Evolutionary conservation across 2,113 vertebrate species (phyloP).

Genomic region (Prunella fulvescens): DNA sequence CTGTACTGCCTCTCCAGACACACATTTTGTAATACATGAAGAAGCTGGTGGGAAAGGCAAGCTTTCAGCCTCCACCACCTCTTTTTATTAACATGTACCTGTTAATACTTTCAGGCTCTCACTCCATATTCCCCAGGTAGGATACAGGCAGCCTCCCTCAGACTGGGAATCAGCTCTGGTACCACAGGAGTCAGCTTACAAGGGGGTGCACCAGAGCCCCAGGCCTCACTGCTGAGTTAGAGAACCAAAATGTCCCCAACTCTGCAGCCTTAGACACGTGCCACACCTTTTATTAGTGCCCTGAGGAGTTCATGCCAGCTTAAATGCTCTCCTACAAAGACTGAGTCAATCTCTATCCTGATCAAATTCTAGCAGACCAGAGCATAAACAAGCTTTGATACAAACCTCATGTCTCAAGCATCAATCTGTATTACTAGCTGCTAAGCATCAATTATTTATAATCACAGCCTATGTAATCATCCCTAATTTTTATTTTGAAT

Average conservation of each 20-base stretch:
- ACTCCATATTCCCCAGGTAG: not conserved
- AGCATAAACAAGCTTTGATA: not conserved
- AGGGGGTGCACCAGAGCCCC: not conserved
- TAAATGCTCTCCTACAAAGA: not conserved
- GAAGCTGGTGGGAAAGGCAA: not conserved
- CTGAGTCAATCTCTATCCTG: not conserved
- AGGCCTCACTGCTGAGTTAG: not conserved
- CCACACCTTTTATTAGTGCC: not conserved
- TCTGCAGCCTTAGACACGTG: not conserved
- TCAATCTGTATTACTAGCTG: not conserved
- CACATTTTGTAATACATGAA: conserved; percentile 10
- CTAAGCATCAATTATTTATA: not conserved
- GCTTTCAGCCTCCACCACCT: not conserved
- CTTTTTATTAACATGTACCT: not conserved
- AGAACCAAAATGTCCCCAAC: fast-evolving
- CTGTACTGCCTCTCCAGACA: conserved; percentile 21
- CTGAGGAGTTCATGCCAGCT: not conserved
- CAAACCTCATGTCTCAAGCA: not conserved
- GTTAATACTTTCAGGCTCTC: not conserved
- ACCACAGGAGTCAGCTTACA: too few species aligned
- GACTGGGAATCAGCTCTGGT: not conserved
- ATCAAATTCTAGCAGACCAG: not conserved
- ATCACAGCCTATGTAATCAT: not conserved
- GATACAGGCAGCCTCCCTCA: not conserved
- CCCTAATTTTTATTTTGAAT: not conserved